Percentiles rank a stretch among this genome's conserved stretches.
Evolutionary conservation across 2,888 invertebrate species (phyloP).

Genomic region (Acrobasis repandana): DNA sequence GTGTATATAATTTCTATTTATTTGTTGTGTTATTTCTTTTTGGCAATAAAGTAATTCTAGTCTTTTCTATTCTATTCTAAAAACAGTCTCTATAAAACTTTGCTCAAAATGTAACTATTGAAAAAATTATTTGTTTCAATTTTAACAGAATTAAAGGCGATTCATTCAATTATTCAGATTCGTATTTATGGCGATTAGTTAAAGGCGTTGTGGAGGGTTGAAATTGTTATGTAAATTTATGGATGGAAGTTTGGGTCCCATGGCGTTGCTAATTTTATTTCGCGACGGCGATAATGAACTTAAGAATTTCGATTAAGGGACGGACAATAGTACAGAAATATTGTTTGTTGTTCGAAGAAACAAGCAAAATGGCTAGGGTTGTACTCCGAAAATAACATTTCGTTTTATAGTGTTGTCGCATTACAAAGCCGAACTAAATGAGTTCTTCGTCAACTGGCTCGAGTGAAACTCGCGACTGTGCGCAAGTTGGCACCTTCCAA

Average conservation of each 20-base stretch:
- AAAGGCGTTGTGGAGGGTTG: conserved; percentile 6
- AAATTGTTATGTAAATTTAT: conserved; percentile 8
- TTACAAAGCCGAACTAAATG: no score
- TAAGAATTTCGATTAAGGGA: background rate
- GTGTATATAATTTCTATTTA: no score
- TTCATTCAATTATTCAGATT: conserved; percentile 10
- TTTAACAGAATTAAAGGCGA: background rate
- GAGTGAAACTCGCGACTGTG: no score
- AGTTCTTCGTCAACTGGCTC: no score
- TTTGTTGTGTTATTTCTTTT: no score
- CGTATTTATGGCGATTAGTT: conserved; percentile 11
- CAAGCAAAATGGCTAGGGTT: background rate
- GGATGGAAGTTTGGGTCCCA: conserved; percentile 2
- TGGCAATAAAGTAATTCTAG: no score
- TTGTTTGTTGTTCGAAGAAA: background rate
- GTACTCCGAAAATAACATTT: no score
- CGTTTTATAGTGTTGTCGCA: no score
- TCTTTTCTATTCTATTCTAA: no score
- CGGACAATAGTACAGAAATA: background rate
- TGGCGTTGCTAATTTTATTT: background rate
- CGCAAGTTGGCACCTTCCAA: no score
- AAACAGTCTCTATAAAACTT: no score
- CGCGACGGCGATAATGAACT: background rate
- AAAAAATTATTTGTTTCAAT: background rate
- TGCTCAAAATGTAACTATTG: no score